Base-by-base conservation (phyloP, 2,888 invertebrate genomes). In the Parnassius smintheus region DNA sequence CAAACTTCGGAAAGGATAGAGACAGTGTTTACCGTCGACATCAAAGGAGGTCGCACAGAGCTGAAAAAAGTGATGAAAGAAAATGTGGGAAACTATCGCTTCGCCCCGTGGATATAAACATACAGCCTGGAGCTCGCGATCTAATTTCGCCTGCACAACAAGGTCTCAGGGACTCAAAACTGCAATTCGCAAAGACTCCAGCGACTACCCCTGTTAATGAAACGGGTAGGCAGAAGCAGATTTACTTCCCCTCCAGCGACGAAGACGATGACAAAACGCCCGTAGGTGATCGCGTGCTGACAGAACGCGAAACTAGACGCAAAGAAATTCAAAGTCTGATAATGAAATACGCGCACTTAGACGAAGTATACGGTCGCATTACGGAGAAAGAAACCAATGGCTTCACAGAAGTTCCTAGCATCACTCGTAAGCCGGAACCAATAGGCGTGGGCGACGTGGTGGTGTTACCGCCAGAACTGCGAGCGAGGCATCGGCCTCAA, bases 271-370 rank as follows among this genome's bases (percentile, higher is more conserved):
- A 93, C 68, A 85, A 89, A 68, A 92, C 92, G 18, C 92, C 92
- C 10, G 89, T 92, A 49, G 88, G 88, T 55, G 94, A 95, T 76
- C 92, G 92, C 66, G 91, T 92, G 35, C 84, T 94, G 56, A 93
- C 93, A 70, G 96, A 97, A 70, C 92, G 97, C 53, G 96, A 96
- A 80, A 95, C 95, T 10, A 94, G 95, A 73, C 93, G 97, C 48
- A 96, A 96, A 76, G 97, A 97, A 78, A 96, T 96, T 65, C 95
- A 96, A 81, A 94, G 95, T 73, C 90, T 97, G 65, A 96, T 96
- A 66, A 93, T 95, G 92, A 97, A 96, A 81, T 97, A 97, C 81
- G 95, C 96, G 44, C 96, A 95, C 54, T 88, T 96, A 69, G 96
- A 96, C 73, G 95, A 96, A 75, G 93, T 93, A 63, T 95, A 95